A percentile compares a stretch with the other conserved stretches of the same genome.
These are phyloP conservation scores for Epinephelus fuscoguttatus DNA, from an alignment of 2,113 vertebrate species.

Conservation along the genomic window DNA sequence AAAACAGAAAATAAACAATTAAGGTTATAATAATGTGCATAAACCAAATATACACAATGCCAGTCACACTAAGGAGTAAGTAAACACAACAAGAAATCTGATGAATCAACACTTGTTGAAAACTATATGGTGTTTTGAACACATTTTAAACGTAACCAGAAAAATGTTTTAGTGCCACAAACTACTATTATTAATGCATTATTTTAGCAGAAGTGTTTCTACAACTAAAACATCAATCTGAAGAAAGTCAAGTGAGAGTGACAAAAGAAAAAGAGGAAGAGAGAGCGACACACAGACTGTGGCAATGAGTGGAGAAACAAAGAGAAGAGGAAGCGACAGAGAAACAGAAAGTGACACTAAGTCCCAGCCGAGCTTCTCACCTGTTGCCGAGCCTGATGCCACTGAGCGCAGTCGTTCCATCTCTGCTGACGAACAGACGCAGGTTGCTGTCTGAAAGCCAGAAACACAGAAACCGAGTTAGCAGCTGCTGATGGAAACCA, in stretches of 20 bases:
- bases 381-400: slow-evolving; percentile 94
- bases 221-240: background rate
- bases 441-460: slow-evolving; percentile 92
- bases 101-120: background rate
- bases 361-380: slow-evolving; percentile 71
- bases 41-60: no score
- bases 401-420: slow-evolving; percentile 92
- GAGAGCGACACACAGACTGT: no score
- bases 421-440: slow-evolving; percentile 94
- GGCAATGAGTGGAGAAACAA: background rate
- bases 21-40: no score
- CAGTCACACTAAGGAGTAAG: no score
- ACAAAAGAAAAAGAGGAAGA: background rate
- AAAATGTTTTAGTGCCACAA: background rate
- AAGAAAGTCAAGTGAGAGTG: background rate
- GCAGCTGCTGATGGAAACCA: background rate
- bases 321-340: background rate
- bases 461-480: slow-evolving; percentile 1
- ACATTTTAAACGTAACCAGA: background rate
- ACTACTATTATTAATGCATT: no score
- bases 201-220: background rate
- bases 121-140: background rate
- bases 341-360: background rate
- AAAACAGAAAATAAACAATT: no score
- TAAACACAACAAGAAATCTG: no score